Evolutionary conservation across 2,797 vertebrate species (phyloP).

Genomic region (Dendrocincla tyrannina): DNA sequence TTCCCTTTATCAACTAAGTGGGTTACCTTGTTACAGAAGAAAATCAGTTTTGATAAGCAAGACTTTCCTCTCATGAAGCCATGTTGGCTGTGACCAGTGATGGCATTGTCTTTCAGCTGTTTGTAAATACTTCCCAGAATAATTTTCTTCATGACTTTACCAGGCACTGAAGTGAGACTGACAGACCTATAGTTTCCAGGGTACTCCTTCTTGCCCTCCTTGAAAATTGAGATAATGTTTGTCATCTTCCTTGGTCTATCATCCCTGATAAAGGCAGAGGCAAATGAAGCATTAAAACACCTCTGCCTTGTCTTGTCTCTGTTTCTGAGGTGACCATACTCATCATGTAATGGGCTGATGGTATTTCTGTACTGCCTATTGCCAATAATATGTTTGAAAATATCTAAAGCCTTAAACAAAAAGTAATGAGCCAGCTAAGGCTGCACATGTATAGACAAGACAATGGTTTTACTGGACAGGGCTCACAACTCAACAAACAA

Average conservation of each 20-base stretch:
- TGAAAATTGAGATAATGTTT: neutral
- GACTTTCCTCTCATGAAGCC: neutral
- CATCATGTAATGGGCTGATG: neutral
- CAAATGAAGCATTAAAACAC: neutral
- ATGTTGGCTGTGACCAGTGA: neutral
- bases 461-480: neutral
- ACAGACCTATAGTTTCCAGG: neutral
- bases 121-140: neutral
- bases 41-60: neutral
- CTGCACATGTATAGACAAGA: neutral
- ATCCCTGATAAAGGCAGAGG: neutral
- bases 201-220: neutral
- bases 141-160: neutral
- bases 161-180: neutral
- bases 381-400: neutral
- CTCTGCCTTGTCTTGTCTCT: neutral
- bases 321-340: neutral
- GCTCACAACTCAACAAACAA: neutral
- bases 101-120: neutral
- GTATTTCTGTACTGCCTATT: neutral
- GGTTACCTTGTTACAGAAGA: neutral
- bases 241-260: neutral
- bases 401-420: neutral
- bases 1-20: neutral
- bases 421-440: neutral